A percentile compares a stretch with the other conserved stretches of the same genome.
phyloP scores from a whole-genome alignment of 1,140 invertebrate genomes.

The Heliconius congener region DNA sequence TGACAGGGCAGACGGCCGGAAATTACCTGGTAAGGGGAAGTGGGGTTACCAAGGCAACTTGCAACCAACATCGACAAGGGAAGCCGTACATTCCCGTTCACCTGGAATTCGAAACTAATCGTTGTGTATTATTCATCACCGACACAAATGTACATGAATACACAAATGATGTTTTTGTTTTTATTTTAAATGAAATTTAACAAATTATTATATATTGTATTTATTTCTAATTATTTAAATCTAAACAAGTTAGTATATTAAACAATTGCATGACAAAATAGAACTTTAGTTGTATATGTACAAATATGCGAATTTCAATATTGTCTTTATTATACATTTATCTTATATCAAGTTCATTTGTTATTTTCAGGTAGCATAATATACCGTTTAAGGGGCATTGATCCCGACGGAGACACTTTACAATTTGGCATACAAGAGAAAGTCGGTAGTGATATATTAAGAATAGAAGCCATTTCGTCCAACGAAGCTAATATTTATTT shows the following conservation, averaged over 20 bases:
- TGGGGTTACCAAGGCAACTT: constrained; percentile 71
- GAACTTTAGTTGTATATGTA: too few relatives aligned
- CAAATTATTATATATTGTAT: too few relatives aligned
- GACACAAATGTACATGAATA: background rate
- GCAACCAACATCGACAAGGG: constrained; percentile 57
- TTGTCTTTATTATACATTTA: constrained; percentile 6
- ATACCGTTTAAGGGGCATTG: constrained; percentile 89
- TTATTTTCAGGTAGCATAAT: constrained; percentile 88
- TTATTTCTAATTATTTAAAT: too few relatives aligned
- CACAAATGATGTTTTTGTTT: background rate
- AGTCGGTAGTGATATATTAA: constrained; percentile 90
- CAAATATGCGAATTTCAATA: background rate
- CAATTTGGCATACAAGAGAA: constrained; percentile 91
- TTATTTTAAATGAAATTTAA: background rate
- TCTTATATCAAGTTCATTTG: constrained; percentile 8
- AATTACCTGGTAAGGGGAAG: constrained; percentile 53
- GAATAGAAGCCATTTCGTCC: constrained; percentile 89
- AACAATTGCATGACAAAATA: too few relatives aligned
- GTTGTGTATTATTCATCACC: constrained; percentile 37
- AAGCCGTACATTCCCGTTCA: constrained; percentile 49
- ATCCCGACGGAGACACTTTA: constrained; percentile 92
- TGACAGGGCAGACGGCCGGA: constrained; percentile 46
- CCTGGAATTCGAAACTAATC: constrained; percentile 43
- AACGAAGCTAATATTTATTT: constrained; percentile 94
- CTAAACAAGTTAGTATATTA: too few relatives aligned